These are phyloP conservation scores for Eulemur rufifrons DNA, from an alignment of 2,113 vertebrate genomes.

Conservation along the genomic window DNA sequence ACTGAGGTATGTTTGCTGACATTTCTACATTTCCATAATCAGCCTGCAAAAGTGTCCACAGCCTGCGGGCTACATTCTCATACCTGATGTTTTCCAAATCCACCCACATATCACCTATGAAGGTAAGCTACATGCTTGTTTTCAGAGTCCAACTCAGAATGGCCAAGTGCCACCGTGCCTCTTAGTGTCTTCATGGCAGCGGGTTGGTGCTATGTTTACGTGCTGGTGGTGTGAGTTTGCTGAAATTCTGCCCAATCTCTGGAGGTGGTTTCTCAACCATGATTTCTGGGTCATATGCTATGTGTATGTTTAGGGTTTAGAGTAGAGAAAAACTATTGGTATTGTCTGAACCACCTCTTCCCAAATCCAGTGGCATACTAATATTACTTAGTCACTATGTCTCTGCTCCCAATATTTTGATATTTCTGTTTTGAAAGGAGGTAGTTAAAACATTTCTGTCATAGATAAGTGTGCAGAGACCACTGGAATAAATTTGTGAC, in stretches of 20 bases:
- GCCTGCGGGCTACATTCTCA: background rate
- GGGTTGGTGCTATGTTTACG: background rate
- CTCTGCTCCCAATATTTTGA: slow-evolving; percentile 20
- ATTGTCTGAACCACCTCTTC: background rate
- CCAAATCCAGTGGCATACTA: background rate
- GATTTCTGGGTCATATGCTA: background rate
- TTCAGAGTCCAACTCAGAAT: background rate
- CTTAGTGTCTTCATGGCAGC: background rate
- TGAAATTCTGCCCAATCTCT: background rate
- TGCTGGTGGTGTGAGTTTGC: background rate
- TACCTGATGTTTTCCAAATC: background rate
- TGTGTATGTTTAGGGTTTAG: background rate
- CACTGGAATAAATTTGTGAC: slow-evolving; percentile 33
- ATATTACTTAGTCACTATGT: background rate
- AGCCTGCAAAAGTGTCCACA: background rate
- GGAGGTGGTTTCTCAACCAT: background rate
- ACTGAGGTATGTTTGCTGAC: background rate
- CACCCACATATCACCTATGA: background rate
- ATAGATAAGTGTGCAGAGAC: background rate
- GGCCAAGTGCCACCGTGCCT: too few relatives aligned
- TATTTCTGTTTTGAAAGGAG: background rate
- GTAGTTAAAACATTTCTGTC: slow-evolving; percentile 9
- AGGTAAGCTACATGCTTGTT: background rate
- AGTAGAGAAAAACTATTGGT: background rate
- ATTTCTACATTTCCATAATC: background rate